phyloP scores from a whole-genome alignment of 2,797 vertebrate species.

The Chelon labrosus region DNA sequence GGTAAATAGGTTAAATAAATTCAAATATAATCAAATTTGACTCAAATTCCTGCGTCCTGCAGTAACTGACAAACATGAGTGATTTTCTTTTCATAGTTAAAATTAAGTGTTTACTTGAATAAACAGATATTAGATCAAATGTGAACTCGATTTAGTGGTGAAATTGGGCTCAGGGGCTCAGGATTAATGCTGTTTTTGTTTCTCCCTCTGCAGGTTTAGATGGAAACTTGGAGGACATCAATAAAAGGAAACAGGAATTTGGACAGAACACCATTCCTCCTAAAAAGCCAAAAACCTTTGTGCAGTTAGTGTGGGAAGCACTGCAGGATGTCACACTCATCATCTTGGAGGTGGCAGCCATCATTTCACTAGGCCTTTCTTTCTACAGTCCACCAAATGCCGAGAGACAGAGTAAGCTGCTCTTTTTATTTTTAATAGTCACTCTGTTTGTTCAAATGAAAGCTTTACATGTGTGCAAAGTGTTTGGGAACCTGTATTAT shows the following conservation, averaged over 20 bases:
- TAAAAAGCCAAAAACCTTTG: constrained; percentile 99
- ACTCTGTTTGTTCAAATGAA: neutral
- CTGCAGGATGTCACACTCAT: constrained; percentile 98
- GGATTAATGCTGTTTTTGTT: constrained; percentile 39
- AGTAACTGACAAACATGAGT: too few relatives aligned
- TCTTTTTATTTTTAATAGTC: neutral
- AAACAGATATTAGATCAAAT: neutral
- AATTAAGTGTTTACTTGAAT: neutral
- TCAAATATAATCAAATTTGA: too few relatives aligned
- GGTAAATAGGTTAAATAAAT: too few relatives aligned
- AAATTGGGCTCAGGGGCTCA: neutral
- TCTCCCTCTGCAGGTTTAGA: constrained; percentile 88
- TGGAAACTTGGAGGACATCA: constrained; percentile 89
- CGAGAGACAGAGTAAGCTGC: constrained; percentile 89
- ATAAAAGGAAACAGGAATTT: constrained; percentile 92
- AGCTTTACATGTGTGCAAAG: neutral
- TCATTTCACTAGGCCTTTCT: constrained; percentile 96
- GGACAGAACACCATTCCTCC: constrained; percentile 98
- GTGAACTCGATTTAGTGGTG: neutral
- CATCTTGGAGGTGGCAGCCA: constrained; percentile 96
- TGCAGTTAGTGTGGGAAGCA: constrained; percentile 98
- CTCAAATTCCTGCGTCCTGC: too few relatives aligned
- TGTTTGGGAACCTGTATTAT: too few relatives aligned
- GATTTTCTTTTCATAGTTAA: too few relatives aligned
- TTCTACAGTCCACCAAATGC: constrained; percentile 94